Evolutionary conservation across 2,113 vertebrate genomes (phyloP), one percentile per base, ranked within the genome.

Genomic region (Tiliqua scincoides): DNA sequence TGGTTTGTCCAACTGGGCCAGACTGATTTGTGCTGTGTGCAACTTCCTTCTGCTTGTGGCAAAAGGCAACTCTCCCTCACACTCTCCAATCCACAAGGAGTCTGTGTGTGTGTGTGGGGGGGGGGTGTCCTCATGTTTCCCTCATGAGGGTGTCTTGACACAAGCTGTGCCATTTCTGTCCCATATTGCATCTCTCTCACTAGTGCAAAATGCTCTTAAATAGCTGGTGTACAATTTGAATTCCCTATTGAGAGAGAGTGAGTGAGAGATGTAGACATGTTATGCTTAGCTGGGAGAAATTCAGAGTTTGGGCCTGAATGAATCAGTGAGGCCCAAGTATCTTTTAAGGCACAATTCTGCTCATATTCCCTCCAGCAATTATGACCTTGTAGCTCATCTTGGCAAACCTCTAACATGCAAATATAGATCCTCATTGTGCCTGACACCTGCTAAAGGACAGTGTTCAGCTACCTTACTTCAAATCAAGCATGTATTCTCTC

Each of bases 401-500:
- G 59, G 25, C 3, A 40, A 59, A 59, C 57, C 52, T 67, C 70
- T 65, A 27, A 4, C 35, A 9, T 43, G 73, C 43, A 74, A 17
- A n/a, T 17, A 65, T 11, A 57, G 21, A 43, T n/a, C 52, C n/a
- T n/a, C 21, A 65, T 57, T 32, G 35, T 37, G 3, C 7, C 57
- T 57, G 4, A 32, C 23, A 11, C 25, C 17, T 71, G 54, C 73
- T 65, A 62, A 84, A 73, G 23, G 54, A 59, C 37, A 59, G 82
- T 35, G 7, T 37, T 79, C 4, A 40, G 57, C 59, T 57, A 86
- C 79, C 77, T 9, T 1, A 87, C 18, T 74, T 78, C 63, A 89
- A 90, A 84, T 75, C 76, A 79, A 88, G 71, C 62, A 17, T 18
- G 35, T 59, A 78, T 88, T 71, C 78, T 85, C 71, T 87, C 79